Evolutionary conservation across 2,113 vertebrate genomes (phyloP).

Genomic region (Lampris incognitus): DNA sequence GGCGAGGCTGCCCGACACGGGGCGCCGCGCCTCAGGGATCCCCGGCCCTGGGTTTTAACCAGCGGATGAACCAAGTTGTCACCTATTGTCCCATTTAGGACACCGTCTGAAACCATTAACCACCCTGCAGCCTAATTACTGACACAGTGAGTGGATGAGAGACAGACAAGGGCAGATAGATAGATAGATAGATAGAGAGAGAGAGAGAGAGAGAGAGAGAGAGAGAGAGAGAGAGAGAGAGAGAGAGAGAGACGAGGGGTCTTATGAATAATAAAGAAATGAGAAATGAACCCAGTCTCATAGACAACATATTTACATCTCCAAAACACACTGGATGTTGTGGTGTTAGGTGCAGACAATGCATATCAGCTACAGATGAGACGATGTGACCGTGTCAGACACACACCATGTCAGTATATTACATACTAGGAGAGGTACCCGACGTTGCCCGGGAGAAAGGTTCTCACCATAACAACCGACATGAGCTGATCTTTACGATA

Average conservation of each 20-base stretch:
- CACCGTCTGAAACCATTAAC: constrained; percentile 70
- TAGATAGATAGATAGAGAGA: neutral
- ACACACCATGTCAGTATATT: no score
- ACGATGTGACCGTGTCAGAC: no score
- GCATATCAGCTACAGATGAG: no score
- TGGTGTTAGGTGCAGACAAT: no score
- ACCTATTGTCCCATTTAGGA: constrained; percentile 72
- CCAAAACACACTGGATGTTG: no score
- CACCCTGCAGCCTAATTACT: constrained; percentile 77
- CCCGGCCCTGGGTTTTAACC: constrained; percentile 66
- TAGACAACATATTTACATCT: no score
- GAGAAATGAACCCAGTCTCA: no score
- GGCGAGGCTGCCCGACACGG: constrained; percentile 55
- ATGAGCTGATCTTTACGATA: no score
- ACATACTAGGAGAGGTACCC: no score
- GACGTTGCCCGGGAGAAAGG: no score
- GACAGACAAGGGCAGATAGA: no score
- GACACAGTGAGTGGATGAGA: constrained; percentile 58
- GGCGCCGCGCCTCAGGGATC: constrained; percentile 66
- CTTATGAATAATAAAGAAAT: neutral
- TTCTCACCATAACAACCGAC: no score
- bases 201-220: constrained; percentile 29
- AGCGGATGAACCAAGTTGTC: constrained; percentile 72
- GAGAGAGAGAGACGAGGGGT: neutral
- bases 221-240: constrained; percentile 28